Percentiles rank a stretch among this genome's conserved stretches.
Evolutionary conservation across 2,113 vertebrate genomes (phyloP).

Genomic region (Nerophis lumbriciformis): DNA sequence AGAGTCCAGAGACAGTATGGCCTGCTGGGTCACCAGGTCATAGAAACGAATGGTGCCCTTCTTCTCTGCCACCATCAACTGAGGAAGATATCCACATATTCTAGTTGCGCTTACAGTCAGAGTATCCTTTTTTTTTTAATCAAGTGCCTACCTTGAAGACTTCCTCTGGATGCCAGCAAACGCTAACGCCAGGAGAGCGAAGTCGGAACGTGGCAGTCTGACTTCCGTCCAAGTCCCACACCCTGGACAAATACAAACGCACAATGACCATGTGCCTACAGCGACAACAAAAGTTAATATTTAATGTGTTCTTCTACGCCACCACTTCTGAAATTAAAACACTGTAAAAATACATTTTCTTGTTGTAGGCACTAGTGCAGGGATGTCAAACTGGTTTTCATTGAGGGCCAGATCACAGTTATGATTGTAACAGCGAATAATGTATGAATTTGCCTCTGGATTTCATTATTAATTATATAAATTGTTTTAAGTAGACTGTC

Average conservation of each 20-base stretch:
- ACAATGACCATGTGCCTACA: no score
- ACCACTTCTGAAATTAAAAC: background rate
- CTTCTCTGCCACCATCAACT: slow-evolving; percentile 97
- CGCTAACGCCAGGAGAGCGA: slow-evolving; percentile 89
- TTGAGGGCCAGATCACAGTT: no score
- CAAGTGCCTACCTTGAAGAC: slow-evolving; percentile 78
- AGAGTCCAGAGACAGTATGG: slow-evolving; percentile 90
- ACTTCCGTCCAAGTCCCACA: slow-evolving; percentile 90
- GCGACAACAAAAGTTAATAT: no score
- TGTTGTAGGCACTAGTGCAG: no score
- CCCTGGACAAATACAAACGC: slow-evolving; percentile 59
- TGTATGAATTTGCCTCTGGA: no score
- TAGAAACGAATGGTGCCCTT: slow-evolving; percentile 92
- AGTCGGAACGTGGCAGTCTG: slow-evolving; percentile 81
- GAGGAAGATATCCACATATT: slow-evolving; percentile 10
- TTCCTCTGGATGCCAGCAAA: slow-evolving; percentile 96
- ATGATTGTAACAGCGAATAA: no score
- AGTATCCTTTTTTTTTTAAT: no score
- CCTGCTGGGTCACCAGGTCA: slow-evolving; percentile 86
- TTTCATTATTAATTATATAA: no score
- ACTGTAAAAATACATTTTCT: background rate
- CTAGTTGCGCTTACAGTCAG: no score
- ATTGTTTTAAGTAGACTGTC: no score
- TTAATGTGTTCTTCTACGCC: no score
- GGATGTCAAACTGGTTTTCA: no score